These are phyloP conservation scores for Eupeodes luniger DNA, from an alignment of 2,888 invertebrate species.

Conservation along the genomic window DNA sequence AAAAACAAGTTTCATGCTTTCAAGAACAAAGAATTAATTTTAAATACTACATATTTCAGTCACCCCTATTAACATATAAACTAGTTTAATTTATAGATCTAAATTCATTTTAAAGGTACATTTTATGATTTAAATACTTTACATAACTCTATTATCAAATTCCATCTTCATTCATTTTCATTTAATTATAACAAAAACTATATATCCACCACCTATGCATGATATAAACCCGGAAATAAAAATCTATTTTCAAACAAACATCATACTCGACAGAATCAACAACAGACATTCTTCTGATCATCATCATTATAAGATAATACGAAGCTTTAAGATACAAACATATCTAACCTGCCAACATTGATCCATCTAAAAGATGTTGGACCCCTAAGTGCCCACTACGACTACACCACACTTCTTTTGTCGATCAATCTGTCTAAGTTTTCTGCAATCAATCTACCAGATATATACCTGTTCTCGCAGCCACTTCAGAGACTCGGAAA, in stretches of 20 bases:
- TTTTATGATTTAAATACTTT: too few relatives aligned
- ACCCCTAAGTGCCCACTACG: not conserved
- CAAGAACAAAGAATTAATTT: too few relatives aligned
- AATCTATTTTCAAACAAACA: not conserved
- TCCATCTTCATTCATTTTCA: not conserved
- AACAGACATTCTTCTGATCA: not conserved
- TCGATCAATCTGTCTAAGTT: constrained; percentile 2
- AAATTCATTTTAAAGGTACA: too few relatives aligned
- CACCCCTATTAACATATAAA: too few relatives aligned
- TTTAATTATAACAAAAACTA: too few relatives aligned
- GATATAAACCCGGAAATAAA: constrained; percentile 15
- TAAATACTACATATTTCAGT: too few relatives aligned
- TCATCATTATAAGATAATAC: not conserved
- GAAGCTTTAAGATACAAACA: not conserved
- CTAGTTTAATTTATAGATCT: too few relatives aligned
- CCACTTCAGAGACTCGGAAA: not conserved
- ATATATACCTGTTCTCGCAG: constrained; percentile 18
- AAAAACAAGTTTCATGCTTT: too few relatives aligned
- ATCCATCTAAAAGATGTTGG: constrained; percentile 5
- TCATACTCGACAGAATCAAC: not conserved
- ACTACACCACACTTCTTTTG: not conserved
- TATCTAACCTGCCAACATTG: not conserved
- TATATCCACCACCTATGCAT: too few relatives aligned
- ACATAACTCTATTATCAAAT: not conserved
- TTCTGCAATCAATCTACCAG: constrained; percentile 14